phyloP scores from a whole-genome alignment of 2,797 vertebrate genomes.

The Jordanella pulchra region DNA sequence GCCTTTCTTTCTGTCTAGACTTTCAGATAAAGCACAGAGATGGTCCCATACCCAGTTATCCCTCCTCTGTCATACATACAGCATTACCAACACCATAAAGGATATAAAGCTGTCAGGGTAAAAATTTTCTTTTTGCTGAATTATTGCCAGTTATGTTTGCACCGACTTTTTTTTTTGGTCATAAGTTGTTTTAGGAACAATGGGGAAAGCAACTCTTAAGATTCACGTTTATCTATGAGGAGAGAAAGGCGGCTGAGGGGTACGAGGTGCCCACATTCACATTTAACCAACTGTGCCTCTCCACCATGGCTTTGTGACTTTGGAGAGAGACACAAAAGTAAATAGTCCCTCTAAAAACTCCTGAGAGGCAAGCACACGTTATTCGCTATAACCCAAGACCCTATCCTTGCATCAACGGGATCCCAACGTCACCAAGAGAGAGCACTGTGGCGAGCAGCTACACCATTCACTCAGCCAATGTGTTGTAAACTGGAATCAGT shows the following conservation, averaged over 20 bases:
- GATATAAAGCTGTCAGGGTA: constrained; percentile 78
- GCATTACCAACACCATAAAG: constrained; percentile 63
- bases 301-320: constrained; percentile 67
- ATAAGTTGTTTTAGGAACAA: constrained; percentile 54
- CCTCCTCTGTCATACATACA: constrained; percentile 57
- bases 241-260: constrained; percentile 60
- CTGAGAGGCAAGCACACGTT: constrained; percentile 68
- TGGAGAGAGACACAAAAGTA: constrained; percentile 65
- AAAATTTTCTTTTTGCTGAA: constrained; percentile 71
- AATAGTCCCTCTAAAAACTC: constrained; percentile 64
- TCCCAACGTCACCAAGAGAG: constrained; percentile 56
- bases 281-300: constrained; percentile 68
- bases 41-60: constrained; percentile 69
- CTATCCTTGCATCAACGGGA: constrained; percentile 54
- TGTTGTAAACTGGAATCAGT: constrained; percentile 61
- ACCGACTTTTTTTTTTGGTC: constrained; percentile 70
- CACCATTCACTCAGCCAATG: constrained; percentile 63
- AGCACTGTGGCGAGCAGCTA: constrained; percentile 57
- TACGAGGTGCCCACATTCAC: constrained; percentile 74
- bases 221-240: constrained; percentile 24
- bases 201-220: constrained; percentile 44
- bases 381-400: constrained; percentile 54
- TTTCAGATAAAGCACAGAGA: constrained; percentile 75
- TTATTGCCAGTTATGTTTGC: constrained; percentile 79
- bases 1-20: constrained; percentile 42